phyloP scores from a whole-genome alignment of 2,797 vertebrate genomes.

The Spondyliosoma cantharus region DNA sequence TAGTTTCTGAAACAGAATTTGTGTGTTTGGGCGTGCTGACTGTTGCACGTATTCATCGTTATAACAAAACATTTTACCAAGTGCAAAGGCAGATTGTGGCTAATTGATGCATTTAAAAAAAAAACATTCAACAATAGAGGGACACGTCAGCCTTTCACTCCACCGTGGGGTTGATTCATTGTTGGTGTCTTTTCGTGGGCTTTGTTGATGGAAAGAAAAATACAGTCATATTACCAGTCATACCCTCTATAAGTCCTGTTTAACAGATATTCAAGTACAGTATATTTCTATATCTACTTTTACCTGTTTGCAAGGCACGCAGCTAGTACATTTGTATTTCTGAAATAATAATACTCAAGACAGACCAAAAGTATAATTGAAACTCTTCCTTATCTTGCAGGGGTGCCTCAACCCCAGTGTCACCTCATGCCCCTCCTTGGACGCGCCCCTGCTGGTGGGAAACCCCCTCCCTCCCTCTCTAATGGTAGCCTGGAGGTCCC shows the following conservation, averaged over 20 bases:
- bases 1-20: too few relatives aligned
- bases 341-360: too few relatives aligned
- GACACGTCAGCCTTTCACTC: background rate
- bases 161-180: background rate
- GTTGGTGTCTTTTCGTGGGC: background rate
- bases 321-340: background rate
- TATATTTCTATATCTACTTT: too few relatives aligned
- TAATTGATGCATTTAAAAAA: background rate
- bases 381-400: background rate
- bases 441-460: constrained; percentile 14
- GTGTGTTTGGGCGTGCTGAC: too few relatives aligned
- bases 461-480: background rate
- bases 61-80: background rate
- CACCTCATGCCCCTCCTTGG: background rate
- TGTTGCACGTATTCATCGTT: background rate
- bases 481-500: constrained; percentile 33
- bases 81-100: too few relatives aligned
- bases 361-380: background rate
- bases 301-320: too few relatives aligned
- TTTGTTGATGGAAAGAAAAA: background rate
- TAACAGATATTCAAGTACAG: too few relatives aligned
- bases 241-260: background rate
- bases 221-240: too few relatives aligned
- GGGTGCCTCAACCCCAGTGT: background rate
- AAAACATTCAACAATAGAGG: background rate